Conservation (phyloP, 2,888 invertebrate genomes). For the Toxonevra muliebris region DNA sequence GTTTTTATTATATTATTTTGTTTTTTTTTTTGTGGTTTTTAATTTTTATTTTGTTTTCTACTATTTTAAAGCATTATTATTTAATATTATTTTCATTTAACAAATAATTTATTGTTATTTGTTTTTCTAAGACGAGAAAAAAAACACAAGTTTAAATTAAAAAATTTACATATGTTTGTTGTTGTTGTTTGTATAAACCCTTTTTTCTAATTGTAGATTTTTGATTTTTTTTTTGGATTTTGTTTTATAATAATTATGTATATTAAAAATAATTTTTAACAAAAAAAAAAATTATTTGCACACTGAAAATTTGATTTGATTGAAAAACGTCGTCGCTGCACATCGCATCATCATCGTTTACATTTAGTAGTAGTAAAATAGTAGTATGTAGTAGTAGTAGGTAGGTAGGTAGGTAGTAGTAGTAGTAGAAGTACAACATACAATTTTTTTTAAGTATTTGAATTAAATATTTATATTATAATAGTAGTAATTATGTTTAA, state of each 20-base stretch:
- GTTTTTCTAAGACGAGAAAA: too few relatives aligned
- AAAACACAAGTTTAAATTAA: too few relatives aligned
- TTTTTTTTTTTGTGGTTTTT: constrained; percentile 22
- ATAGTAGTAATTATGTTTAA: background rate
- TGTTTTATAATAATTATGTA: constrained; percentile 1
- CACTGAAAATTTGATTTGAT: too few relatives aligned
- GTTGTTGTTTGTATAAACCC: too few relatives aligned
- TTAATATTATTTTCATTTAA: too few relatives aligned
- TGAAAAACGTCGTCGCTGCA: too few relatives aligned
- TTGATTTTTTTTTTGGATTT: constrained; percentile 21
- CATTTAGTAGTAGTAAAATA: constrained; percentile 10
- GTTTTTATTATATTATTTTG: constrained; percentile 11
- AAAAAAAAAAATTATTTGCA: too few relatives aligned
- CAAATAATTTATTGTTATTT: too few relatives aligned
- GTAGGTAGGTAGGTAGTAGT: background rate
- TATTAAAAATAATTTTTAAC: too few relatives aligned
- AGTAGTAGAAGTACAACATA: background rate
- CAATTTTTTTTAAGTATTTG: constrained; percentile 1
- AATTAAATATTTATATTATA: background rate
- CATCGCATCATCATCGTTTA: constrained; percentile 3
- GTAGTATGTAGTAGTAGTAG: constrained; percentile 1
- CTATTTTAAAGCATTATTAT: constrained; percentile 25
- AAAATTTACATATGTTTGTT: too few relatives aligned
- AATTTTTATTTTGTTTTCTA: background rate
- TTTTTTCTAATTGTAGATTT: constrained; percentile 29